These are phyloP conservation scores for Tenebrio molitor DNA, from an alignment of 1,140 invertebrate genomes.

Conservation along the genomic window DNA sequence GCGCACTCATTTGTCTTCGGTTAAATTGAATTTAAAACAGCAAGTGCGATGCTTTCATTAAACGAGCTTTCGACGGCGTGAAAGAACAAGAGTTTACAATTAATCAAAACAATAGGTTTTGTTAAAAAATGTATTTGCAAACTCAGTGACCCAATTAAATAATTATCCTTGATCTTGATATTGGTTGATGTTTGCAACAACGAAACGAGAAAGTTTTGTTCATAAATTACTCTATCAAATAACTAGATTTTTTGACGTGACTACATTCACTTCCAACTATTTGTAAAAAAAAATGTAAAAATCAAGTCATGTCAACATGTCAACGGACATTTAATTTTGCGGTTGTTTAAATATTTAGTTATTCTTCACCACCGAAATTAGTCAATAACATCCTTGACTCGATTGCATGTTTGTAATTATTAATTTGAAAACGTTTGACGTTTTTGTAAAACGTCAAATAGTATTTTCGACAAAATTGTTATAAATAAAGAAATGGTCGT, in stretches of 20 bases:
- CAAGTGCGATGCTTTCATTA: neutral
- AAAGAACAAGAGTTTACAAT: slow-evolving; percentile 6
- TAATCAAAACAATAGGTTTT: slow-evolving; percentile 7
- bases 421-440: neutral
- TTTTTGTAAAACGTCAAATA: no score
- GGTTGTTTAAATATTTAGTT: no score
- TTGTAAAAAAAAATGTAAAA: no score
- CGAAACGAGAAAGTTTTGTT: neutral
- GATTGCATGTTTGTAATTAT: neutral
- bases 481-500: neutral
- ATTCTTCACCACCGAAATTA: neutral
- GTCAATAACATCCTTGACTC: slow-evolving; percentile 1
- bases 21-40: slow-evolving; percentile 5
- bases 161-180: neutral
- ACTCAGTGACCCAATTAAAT: no score
- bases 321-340: no score
- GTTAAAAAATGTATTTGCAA: neutral
- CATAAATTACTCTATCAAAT: no score
- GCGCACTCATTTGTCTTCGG: no score
- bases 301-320: no score
- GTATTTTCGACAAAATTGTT: no score
- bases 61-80: neutral
- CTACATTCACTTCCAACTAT: neutral
- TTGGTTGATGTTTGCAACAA: neutral
- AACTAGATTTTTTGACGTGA: neutral